phyloP scores from a whole-genome alignment of 2,888 invertebrate species.

The Corythucha ciliata region DNA sequence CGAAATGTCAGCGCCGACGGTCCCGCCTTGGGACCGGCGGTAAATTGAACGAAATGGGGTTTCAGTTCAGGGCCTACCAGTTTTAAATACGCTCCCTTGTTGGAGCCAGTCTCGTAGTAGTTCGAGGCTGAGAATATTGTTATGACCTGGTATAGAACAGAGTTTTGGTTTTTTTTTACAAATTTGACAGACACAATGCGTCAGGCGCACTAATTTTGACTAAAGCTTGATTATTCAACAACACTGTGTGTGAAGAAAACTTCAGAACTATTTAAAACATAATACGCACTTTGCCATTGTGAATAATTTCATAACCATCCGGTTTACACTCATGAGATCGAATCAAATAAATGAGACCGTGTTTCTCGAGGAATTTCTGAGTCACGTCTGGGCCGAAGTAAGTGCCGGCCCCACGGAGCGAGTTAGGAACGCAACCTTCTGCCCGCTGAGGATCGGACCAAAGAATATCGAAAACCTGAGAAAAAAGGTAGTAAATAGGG shows the following conservation, averaged over 20 bases:
- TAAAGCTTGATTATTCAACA: no score
- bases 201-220: no score
- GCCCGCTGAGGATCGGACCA: slow-evolving; percentile 86
- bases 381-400: slow-evolving; percentile 91
- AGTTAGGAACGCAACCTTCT: slow-evolving; percentile 72
- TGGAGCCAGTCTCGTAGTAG: slow-evolving; percentile 88
- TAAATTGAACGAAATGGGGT: slow-evolving; percentile 82
- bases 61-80: slow-evolving; percentile 64
- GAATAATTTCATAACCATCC: slow-evolving; percentile 81
- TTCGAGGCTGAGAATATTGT: slow-evolving; percentile 96
- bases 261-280: no score
- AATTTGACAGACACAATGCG: no score
- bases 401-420: slow-evolving; percentile 79
- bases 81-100: slow-evolving; percentile 86
- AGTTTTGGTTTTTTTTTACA: no score
- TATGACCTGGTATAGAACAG: slow-evolving; percentile 73
- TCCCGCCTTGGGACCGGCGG: slow-evolving; percentile 62
- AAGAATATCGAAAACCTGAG: slow-evolving; percentile 78
- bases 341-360: slow-evolving; percentile 67
- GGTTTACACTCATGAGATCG: slow-evolving; percentile 90
- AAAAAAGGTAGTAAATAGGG: background rate
- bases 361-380: slow-evolving; percentile 61
- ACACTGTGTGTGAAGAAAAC: no score
- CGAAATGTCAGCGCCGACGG: slow-evolving; percentile 56
- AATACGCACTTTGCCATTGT: slow-evolving; percentile 62